Evolutionary conservation across 2,888 invertebrate species (phyloP).

Genomic region (Crocallis elinguaria): DNA sequence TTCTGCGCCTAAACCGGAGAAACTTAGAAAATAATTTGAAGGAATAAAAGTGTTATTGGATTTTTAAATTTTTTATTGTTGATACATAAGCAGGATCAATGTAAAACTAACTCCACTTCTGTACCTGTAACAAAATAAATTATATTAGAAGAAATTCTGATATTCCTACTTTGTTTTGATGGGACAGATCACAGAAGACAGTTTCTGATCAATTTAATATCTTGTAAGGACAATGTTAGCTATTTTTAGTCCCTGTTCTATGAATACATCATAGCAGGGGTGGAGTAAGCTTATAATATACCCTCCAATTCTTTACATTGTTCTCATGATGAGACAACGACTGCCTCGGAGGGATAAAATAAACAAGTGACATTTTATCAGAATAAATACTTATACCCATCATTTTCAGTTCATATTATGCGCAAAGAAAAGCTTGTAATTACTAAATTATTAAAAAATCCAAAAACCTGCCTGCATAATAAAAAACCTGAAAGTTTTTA

Average conservation of each 20-base stretch:
- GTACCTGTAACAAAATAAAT: slow-evolving; percentile 66
- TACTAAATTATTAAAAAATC: too few relatives aligned
- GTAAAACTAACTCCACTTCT: slow-evolving; percentile 53
- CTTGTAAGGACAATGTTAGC: slow-evolving; percentile 51
- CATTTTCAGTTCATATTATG: too few relatives aligned
- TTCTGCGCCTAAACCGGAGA: too few relatives aligned
- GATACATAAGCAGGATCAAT: slow-evolving; percentile 63
- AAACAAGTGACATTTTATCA: too few relatives aligned
- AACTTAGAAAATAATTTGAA: background rate
- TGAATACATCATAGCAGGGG: slow-evolving; percentile 55
- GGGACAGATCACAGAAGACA: background rate
- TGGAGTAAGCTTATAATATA: slow-evolving; percentile 70
- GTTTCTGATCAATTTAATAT: background rate
- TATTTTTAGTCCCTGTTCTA: slow-evolving; percentile 62
- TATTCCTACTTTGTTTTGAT: background rate
- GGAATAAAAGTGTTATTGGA: slow-evolving; percentile 32
- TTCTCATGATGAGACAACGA: slow-evolving; percentile 65
- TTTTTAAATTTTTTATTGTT: slow-evolving; percentile 72
- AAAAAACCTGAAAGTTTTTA: too few relatives aligned
- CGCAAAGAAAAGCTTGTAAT: too few relatives aligned
- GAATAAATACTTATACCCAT: too few relatives aligned
- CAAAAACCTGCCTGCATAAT: too few relatives aligned
- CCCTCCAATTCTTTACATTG: slow-evolving; percentile 77
- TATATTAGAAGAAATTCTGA: background rate
- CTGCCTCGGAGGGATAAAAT: slow-evolving; percentile 73